Base-by-base conservation (phyloP, 2,113 vertebrate genomes). In the Acrocephalus kingi region DNA sequence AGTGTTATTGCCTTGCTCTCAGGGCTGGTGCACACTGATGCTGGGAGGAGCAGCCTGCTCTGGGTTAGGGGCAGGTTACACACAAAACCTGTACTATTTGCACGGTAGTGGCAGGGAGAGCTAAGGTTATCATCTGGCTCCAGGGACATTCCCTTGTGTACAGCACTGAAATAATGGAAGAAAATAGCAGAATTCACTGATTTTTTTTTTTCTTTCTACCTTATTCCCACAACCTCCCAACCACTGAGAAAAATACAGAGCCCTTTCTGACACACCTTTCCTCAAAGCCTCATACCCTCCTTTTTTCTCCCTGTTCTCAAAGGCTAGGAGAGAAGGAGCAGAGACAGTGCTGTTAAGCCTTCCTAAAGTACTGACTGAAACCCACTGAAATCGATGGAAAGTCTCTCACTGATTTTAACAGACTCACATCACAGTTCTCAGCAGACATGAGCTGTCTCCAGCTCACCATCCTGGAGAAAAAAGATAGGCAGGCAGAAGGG, bases 51-150 rank as follows among this genome's bases (percentile, higher is more conserved):
- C 1, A 1, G n/a, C 15, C 27, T 3, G 0, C 54, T 67, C 27
- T 48, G 35, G 35, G 48, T 80, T 68, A 80, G 4, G 12, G 79
- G 23, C 23, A 75, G 67, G 63, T 66, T 45, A 67, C 13, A 14
- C 28, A 48, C 62, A 43, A 41, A 20, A 39, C 19, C 16, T 62
- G 59, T 28, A 20, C 25, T 62, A 11, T 28, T 28, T 62, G 25
- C 49, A 19, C 0, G 0, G n/a, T 6, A 52, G 49, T 6, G 23
- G 27, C 27, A 72, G 51, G 35, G 30, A 73, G 41, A 80, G 37
- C 20, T 22, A 48, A 78, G 54, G 72, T 56, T 63, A 63, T 69
- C 54, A 49, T 30, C 48, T 14, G 20, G 11, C 33, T 45, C 51
- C 75, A 88, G 27, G 9, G 46, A 22, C 7, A 2, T 74, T 51